Base-by-base conservation (phyloP, 1,140 invertebrate genomes). In the Eubasilissa regina region DNA sequence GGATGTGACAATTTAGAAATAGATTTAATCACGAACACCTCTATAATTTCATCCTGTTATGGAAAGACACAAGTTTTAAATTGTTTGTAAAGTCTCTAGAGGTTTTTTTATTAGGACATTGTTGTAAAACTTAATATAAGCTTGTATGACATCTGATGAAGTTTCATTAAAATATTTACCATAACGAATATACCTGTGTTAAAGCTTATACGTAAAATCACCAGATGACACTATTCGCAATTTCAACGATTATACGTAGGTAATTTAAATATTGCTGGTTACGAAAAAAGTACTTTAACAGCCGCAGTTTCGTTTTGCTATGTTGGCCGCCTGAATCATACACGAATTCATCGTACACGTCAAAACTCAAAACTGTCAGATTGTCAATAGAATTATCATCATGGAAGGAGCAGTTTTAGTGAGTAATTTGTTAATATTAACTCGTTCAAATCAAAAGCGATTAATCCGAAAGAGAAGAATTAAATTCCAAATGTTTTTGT, bases 341-440 rank as follows among this genome's bases (percentile, higher is more conserved):
- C 25, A 35, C 25, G 25, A 58, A 60, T 44, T 19, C 72, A 35
- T 35, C 25, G 25, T 78, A 78, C 77, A 78, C 77, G 77, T 78
- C 77, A 78, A 78, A 78, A 78, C 66, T 78, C 77, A 72, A 78
- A 78, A 78, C 64, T 66, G 44, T 77, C 68, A 77, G 45, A 75
- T 25, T 72, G 58, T 68, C 64, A 77, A 55, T 48, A 77, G 0
- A 53, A 3, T 19, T 43, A 15, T 51, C 44, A 73, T 47, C 51
- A 78, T 78, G 77, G 77, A 78, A 60, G 77, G 77, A 21, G 48
- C 64, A 15, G 77, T 78, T 58, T 62, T 78, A 73, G 77, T 78
- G 45, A 78, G 64, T 78, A 76, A 48, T 66, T 64, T 45, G 12
- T 44, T 21, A 10, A 21, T 25, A 44, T 44, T 25, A 44, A 13